Evolutionary conservation across 2,113 vertebrate species (phyloP), one percentile per base, ranked within the genome.

Genomic region (Numenius arquata): DNA sequence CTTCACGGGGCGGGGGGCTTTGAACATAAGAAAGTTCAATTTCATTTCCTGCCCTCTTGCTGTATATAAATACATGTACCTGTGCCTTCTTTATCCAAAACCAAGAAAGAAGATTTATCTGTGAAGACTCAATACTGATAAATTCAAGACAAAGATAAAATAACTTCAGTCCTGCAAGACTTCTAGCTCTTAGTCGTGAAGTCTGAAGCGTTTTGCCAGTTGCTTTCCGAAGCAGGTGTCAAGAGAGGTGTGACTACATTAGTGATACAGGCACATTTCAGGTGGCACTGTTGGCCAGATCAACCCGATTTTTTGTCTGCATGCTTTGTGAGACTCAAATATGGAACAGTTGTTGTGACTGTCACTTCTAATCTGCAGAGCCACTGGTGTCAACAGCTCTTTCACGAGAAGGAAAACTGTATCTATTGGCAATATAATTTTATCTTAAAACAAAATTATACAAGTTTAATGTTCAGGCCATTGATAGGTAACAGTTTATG

Each of bases 271-370:
- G 34, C 45, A 29, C 63, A 8, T 27, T 91, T 91, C 74, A 85
- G 84, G 87, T 93, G 74, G 13, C 22, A 17, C 11, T 55, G 32
- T 72, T 93, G 65, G 70, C 53, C 58, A 58, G 19, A 88, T 53
- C 43, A 68, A 21, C 15, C 11, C 56, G 8, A 5, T 32, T 89
- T 91, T 89, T 85, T 88, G 30, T 92, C 56, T 78, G 26, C 3
- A 0, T 72, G 52, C 56, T 89, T 59, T 85, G 50, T 78, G 66
- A 32, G 58, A 70, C 53, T 79, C 53, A 32, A 94, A 75, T 62
- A 14, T 41, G 81, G 84, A 96, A 53, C 91, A 91, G 87, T 91
- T 96, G 88, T 86, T 95, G 66, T 79, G 94, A 45, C 93, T 96
- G 74, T 89, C 93, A 82, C 84, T 96, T 94, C 36, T 70, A 32